Conservation (phyloP, 2,797 vertebrate species). For the Taeniopygia guttata region DNA sequence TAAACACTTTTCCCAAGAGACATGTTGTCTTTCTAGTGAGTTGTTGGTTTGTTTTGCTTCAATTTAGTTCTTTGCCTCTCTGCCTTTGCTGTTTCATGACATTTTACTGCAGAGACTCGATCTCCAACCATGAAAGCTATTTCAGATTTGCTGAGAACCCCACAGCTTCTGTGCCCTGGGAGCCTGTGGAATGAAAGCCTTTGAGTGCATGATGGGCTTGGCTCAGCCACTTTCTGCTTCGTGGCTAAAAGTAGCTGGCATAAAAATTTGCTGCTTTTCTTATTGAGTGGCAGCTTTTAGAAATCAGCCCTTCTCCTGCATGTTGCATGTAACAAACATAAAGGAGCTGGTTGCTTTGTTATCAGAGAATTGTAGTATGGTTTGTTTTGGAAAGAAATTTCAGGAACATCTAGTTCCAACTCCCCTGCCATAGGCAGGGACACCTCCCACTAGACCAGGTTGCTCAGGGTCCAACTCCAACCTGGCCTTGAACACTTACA, state of each 20-base stretch:
- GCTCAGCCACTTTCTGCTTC: background rate
- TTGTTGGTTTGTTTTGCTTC: background rate
- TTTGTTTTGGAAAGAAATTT: background rate
- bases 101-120: background rate
- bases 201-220: background rate
- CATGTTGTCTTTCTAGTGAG: background rate
- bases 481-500: background rate
- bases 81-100: background rate
- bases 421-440: background rate
- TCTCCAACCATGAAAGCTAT: constrained; percentile 26
- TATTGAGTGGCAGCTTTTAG: background rate
- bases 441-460: background rate
- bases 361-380: background rate
- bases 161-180: background rate
- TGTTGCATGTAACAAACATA: background rate
- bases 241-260: background rate
- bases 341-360: background rate
- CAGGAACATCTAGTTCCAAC: background rate
- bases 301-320: background rate
- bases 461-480: background rate
- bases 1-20: background rate
- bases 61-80: background rate
- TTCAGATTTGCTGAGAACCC: constrained; percentile 23
- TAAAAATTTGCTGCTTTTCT: background rate
- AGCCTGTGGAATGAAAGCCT: background rate